Evolutionary conservation across 92 coral and sea anemone species (phyloP).

Genomic region (Palythoa grandiflora): DNA sequence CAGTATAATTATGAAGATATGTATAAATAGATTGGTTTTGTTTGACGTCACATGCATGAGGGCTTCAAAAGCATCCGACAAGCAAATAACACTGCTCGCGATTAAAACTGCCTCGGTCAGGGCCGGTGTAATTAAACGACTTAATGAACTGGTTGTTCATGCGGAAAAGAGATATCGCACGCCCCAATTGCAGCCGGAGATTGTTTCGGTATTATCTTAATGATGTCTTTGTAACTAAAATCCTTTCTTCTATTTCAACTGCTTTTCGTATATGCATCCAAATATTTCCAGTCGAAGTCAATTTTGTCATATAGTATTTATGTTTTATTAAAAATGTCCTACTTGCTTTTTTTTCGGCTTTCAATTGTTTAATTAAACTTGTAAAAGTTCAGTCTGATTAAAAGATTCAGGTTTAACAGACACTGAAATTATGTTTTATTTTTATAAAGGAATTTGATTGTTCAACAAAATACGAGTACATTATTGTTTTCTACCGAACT

Average conservation of each 20-base stretch:
- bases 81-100: conserved; percentile 38
- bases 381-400: not conserved
- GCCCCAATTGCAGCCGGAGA: conserved; percentile 3
- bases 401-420: not conserved
- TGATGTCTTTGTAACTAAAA: conserved; percentile 1
- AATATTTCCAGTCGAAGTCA: not conserved
- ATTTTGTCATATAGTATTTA: not conserved
- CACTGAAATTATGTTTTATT: not conserved
- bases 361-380: not conserved
- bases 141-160: conserved; percentile 48
- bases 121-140: conserved; percentile 28
- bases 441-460: no score
- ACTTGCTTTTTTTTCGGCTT: not conserved
- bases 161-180: conserved; percentile 34
- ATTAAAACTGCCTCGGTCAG: conserved; percentile 46
- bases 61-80: conserved; percentile 48
- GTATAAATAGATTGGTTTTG: conserved; percentile 48
- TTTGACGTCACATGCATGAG: conserved; percentile 53
- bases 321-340: not conserved
- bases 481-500: no score
- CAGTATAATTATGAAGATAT: conserved; percentile 38
- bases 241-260: not conserved
- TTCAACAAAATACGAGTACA: no score
- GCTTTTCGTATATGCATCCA: not conserved
- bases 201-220: conserved; percentile 39